These are phyloP conservation scores for Metopia argyrocephala DNA, from an alignment of 2,888 invertebrate genomes.

Conservation along the genomic window DNA sequence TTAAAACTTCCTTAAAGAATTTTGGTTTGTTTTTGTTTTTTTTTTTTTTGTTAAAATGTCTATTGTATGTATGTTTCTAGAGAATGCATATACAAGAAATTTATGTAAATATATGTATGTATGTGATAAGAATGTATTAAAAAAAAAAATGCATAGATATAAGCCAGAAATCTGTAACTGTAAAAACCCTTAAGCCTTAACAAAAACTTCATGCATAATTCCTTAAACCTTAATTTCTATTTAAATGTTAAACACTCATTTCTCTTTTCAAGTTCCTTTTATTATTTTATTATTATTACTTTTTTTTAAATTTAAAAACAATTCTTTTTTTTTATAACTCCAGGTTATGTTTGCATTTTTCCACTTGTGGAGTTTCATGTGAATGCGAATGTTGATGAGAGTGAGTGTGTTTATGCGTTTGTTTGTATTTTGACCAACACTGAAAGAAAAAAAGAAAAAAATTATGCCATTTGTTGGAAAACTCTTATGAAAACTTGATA, in stretches of 20 bases:
- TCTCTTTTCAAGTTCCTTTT: background rate
- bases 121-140: background rate
- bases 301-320: background rate
- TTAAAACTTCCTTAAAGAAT: background rate
- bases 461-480: slow-evolving; percentile 13
- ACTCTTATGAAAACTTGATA: slow-evolving; percentile 25
- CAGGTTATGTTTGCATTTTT: slow-evolving; percentile 34
- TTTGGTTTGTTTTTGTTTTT: background rate
- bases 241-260: slow-evolving; percentile 39
- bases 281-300: background rate
- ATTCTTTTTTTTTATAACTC: background rate
- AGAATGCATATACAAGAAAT: no score
- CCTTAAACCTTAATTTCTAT: slow-evolving; percentile 48
- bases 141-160: background rate
- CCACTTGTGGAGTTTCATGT: slow-evolving; percentile 7
- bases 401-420: background rate
- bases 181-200: slow-evolving; percentile 6
- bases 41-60: no score
- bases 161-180: slow-evolving; percentile 29
- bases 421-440: background rate
- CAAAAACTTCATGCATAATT: slow-evolving; percentile 42
- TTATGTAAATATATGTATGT: background rate
- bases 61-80: background rate
- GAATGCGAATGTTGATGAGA: background rate
- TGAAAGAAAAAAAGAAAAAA: no score